phyloP scores from a whole-genome alignment of 1,140 invertebrate genomes.

The Mizuhopecten yessoensis region DNA sequence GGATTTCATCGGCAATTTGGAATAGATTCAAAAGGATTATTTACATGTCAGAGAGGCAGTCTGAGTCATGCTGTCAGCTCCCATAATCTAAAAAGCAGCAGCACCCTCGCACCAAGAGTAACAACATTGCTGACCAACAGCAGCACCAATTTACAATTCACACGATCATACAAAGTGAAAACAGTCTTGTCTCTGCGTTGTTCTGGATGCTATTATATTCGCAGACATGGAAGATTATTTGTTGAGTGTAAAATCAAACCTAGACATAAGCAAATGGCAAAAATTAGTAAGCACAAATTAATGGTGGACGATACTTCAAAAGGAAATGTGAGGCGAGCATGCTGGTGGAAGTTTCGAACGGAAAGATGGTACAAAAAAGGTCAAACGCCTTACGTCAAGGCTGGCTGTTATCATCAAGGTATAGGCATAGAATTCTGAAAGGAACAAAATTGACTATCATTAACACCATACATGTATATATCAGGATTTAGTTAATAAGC shows the following conservation, averaged over 20 bases:
- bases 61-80: neutral
- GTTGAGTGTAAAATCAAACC: constrained; percentile 90
- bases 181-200: constrained; percentile 87
- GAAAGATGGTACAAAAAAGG: constrained; percentile 57
- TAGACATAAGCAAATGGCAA: constrained; percentile 91
- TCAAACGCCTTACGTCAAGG: neutral
- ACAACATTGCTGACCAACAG: neutral
- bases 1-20: neutral
- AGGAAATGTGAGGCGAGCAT: constrained; percentile 47
- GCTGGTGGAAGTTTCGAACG: constrained; percentile 39
- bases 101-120: neutral
- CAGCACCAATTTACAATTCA: constrained; percentile 16
- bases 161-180: constrained; percentile 84
- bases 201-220: constrained; percentile 90
- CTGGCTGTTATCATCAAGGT: neutral
- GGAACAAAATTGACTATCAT: no score
- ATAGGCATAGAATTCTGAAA: neutral
- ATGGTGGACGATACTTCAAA: constrained; percentile 66
- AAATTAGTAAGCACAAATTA: constrained; percentile 82
- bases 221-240: constrained; percentile 87
- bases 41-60: neutral
- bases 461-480: no score
- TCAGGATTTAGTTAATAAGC: no score
- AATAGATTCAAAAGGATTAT: neutral
- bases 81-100: neutral